Evolutionary conservation across 2,113 vertebrate genomes (phyloP), one percentile per base, ranked within the genome.

Genomic region (Junco hyemalis): DNA sequence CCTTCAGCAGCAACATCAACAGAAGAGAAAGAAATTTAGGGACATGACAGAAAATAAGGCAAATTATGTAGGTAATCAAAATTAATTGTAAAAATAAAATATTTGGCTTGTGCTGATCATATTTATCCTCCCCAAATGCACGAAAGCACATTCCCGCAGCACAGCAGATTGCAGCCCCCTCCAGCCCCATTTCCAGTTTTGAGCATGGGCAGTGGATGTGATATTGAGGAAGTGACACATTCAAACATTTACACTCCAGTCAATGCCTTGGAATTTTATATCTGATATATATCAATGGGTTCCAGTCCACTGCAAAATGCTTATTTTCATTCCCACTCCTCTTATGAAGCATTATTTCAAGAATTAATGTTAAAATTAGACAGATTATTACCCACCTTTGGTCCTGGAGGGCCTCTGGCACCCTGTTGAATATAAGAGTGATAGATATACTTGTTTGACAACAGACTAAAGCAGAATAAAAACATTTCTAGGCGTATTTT

Each of bases 361-460:
- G 38, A 76, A 68, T 24, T 74, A 19, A 8, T 24, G 4, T 33
- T 69, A 72, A 72, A 88, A 61, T 42, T 11, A 36, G 38, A 29
- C 6, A 70, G 38, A 7, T 81, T 61, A n/a, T 40, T n/a, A 80
- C 97, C 77, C 95, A 99, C 99, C 97, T 98, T 98, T 92, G 97
- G 97, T 66, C 99, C 99, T 76, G 98, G 97, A 54, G 96, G 95
- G 95, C 99, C 99, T 59, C 95, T 97, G 45, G 85, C 84, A 88
- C 99, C 99, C 99, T 99, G 95, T 92, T 69, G 90, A 44, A 94
- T 53, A 17, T 29, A 65, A 66, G 69, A 95, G 17, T 8, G 40
- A 64, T 57, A 12, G 4, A 12, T 61, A 42, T 33, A 42, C 4
- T 89, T 56, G 23, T 78, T 81, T 76, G 83, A 60, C 44, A 84